A percentile compares a stretch with the other conserved stretches of the same genome.
phyloP scores from a whole-genome alignment of 2,797 vertebrate species.

The Poeciliopsis paucimaculata region DNA sequence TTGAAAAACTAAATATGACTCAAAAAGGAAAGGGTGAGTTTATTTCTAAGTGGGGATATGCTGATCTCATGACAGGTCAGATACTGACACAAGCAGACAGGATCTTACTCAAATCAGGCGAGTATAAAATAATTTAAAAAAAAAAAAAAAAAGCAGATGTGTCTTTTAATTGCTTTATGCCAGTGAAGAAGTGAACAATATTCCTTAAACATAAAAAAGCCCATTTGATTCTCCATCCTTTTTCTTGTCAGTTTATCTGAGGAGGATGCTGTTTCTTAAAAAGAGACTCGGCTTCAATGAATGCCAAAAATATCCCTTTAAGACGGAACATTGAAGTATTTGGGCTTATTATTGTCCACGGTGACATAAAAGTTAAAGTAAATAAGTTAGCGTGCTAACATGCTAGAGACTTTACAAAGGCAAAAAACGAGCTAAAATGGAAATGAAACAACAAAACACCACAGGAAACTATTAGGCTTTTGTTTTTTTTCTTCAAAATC shows the following conservation, averaged over 20 bases:
- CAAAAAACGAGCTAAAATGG: neutral
- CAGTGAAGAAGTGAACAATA: neutral
- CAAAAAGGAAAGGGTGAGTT: neutral
- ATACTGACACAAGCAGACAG: neutral
- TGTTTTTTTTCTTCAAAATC: constrained; percentile 84
- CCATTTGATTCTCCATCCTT: neutral
- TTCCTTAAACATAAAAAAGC: neutral
- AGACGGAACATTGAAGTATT: neutral
- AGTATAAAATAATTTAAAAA: no score
- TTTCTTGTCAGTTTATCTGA: neutral
- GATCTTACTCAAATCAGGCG: neutral
- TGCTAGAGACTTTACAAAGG: neutral
- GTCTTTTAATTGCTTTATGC: neutral
- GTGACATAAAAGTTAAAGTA: neutral
- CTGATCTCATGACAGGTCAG: no score
- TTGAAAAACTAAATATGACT: neutral
- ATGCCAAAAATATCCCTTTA: neutral
- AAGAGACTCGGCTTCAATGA: neutral
- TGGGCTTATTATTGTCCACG: neutral
- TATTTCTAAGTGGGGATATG: neutral
- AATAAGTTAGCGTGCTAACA: neutral
- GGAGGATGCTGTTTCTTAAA: neutral
- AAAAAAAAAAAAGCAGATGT: neutral
- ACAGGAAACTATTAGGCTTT: neutral
- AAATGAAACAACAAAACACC: neutral